phyloP scores from a whole-genome alignment of 2,113 vertebrate species.

The Ranitomeya imitator region DNA sequence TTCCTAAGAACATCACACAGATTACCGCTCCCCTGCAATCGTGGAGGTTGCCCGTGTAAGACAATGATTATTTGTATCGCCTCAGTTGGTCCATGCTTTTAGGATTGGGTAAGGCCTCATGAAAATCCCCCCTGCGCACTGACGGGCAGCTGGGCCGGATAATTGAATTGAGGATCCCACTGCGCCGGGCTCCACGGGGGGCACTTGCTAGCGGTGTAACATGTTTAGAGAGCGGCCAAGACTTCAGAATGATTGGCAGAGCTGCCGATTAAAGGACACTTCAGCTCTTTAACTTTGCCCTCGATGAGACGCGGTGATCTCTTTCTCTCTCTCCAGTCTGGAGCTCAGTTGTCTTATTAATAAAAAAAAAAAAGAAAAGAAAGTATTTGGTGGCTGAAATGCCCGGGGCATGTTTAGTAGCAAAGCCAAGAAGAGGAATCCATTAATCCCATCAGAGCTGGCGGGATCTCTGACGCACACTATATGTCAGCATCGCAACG shows the following conservation, averaged over 20 bases:
- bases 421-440: slow-evolving; percentile 25
- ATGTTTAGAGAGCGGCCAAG: slow-evolving; percentile 15
- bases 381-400: slow-evolving; percentile 11
- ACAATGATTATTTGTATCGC: slow-evolving; percentile 38
- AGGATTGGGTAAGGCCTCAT: slow-evolving; percentile 12
- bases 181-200: slow-evolving; percentile 24
- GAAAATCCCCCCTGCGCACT: slow-evolving; percentile 12
- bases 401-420: slow-evolving; percentile 36
- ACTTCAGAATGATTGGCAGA: slow-evolving; percentile 45
- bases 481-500: slow-evolving; percentile 6
- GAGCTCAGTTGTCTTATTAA: neutral
- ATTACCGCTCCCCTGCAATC: neutral
- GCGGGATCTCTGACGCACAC: slow-evolving; percentile 38
- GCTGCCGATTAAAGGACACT: slow-evolving; percentile 34
- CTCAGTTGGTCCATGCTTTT: slow-evolving; percentile 8
- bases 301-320: slow-evolving; percentile 5
- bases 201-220: slow-evolving; percentile 31
- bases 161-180: slow-evolving; percentile 47
- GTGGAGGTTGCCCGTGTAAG: slow-evolving; percentile 11
- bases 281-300: slow-evolving; percentile 30
- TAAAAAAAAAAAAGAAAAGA: neutral
- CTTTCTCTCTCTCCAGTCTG: slow-evolving; percentile 1
- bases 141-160: slow-evolving; percentile 48
- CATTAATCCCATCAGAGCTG: slow-evolving; percentile 47
- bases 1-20: neutral